Conservation (phyloP, 2,113 vertebrate species). For the Sterrhoptilus dennistouni region DNA sequence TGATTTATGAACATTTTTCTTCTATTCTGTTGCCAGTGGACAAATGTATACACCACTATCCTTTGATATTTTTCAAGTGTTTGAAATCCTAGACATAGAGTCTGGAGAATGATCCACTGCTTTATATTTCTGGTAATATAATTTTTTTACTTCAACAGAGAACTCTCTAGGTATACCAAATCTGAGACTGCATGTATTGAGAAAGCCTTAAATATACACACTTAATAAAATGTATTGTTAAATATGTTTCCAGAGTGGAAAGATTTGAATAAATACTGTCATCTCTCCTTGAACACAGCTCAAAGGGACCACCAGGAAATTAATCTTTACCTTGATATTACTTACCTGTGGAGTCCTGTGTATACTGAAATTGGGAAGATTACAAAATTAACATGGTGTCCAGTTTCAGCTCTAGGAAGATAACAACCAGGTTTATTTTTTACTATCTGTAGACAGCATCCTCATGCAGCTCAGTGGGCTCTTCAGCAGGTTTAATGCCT, state of each 20-base stretch:
- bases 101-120: not conserved
- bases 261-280: not conserved
- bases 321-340: slow-evolving; percentile 20
- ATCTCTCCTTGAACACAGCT: not conserved
- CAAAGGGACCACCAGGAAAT: not conserved
- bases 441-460: not conserved
- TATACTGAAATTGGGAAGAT: not conserved
- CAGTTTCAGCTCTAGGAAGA: not conserved
- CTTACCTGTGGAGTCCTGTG: not conserved
- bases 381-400: not conserved
- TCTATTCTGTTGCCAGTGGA: not conserved
- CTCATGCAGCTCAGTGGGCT: not conserved
- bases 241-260: not conserved
- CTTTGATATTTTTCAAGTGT: not conserved
- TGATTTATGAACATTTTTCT: slow-evolving; percentile 23
- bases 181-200: not conserved
- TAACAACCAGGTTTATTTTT: not conserved
- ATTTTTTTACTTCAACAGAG: not conserved
- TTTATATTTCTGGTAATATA: not conserved
- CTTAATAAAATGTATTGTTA: not conserved
- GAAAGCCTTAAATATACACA: not conserved
- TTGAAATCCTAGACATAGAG: not conserved
- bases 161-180: not conserved
- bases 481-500: not conserved
- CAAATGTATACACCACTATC: not conserved